Evolutionary conservation across 2,888 invertebrate genomes (phyloP), one percentile per base, ranked within the genome.

Genomic region (Dione vanillae): DNA sequence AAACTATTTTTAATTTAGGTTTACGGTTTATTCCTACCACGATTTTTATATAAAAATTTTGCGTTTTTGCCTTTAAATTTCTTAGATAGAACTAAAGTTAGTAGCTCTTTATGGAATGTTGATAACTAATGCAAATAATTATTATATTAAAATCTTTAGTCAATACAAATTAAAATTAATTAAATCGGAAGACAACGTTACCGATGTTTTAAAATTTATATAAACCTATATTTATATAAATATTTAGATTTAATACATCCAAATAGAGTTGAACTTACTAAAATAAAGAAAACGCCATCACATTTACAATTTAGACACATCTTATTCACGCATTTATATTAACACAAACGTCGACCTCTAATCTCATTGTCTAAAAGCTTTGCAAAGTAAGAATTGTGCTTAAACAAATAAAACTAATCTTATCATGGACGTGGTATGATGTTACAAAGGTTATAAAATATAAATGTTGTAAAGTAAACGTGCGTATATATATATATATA

Each of bases 361-460:
- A 68, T 62, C 68, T 68, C 68, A 68, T 68, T 62, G 37, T 37
- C 62, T 68, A 68, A 68, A 62, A 68, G 68, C 68, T 52, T 54
- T 54, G 37, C 52, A 37, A 68, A 54, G 62, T 47, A 52, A 62
- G 62, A 68, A 68, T 62, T 40, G 35, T 37, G 62, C 47, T 62
- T 68, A 62, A 54, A 54, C 62, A 68, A 68, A 54, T 54, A 54
- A 54, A 54, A 62, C 11, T 37, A 47, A 62, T 62, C 37, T 62
- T 54, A 45, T 45, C 37, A 27, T 11, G 16, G 45, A 14, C 16
- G 43, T 66, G 19, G 3, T 14, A 19, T 43, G 40, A 16, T 19
- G 19, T 19, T 56, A 10, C 12, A 35, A 5, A 56, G 16, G 10
- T 56, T n/a, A 37, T 16, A 56, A 27, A 27, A 27, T 10, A 49